These are phyloP conservation scores for Zaprionus capensis DNA, from an alignment of 1,140 invertebrate genomes.

Conservation along the genomic window DNA sequence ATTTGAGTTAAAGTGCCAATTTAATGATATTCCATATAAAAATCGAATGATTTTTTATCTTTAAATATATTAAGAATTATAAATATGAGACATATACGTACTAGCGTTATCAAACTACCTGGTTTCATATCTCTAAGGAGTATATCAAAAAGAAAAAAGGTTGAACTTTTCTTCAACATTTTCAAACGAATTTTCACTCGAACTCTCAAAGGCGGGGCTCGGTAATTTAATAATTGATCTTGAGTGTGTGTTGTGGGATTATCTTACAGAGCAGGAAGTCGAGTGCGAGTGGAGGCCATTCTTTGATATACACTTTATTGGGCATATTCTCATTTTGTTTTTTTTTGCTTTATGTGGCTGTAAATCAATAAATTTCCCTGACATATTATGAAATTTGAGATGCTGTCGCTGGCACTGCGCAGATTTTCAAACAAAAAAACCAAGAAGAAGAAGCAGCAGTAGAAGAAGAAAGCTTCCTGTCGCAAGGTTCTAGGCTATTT, in stretches of 20 bases:
- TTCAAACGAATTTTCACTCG: not conserved
- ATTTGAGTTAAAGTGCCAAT: too few relatives aligned
- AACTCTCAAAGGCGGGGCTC: not conserved
- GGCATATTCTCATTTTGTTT: not conserved
- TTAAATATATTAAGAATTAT: too few relatives aligned
- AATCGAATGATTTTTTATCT: too few relatives aligned
- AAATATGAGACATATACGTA: not conserved
- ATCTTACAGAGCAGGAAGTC: constrained; percentile 43
- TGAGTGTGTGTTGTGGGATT: not conserved
- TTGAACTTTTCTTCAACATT: not conserved
- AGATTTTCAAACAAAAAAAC: constrained; percentile 43
- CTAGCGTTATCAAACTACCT: not conserved
- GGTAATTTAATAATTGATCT: constrained; percentile 13
- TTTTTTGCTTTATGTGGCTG: not conserved
- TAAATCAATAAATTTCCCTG: constrained; percentile 60
- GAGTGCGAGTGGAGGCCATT: not conserved
- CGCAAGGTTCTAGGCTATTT: constrained; percentile 58
- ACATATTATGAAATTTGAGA: constrained; percentile 73
- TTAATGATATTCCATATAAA: not conserved
- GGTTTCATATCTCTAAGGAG: not conserved
- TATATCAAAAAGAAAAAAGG: not conserved
- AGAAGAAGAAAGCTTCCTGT: constrained; percentile 44
- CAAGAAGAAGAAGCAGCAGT: not conserved
- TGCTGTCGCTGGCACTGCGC: constrained; percentile 32
- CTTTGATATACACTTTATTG: constrained; percentile 9